Evolutionary conservation across 2,797 vertebrate genomes (phyloP), one percentile per base, ranked within the genome.

Genomic region (Aeoliscus strigatus): DNA sequence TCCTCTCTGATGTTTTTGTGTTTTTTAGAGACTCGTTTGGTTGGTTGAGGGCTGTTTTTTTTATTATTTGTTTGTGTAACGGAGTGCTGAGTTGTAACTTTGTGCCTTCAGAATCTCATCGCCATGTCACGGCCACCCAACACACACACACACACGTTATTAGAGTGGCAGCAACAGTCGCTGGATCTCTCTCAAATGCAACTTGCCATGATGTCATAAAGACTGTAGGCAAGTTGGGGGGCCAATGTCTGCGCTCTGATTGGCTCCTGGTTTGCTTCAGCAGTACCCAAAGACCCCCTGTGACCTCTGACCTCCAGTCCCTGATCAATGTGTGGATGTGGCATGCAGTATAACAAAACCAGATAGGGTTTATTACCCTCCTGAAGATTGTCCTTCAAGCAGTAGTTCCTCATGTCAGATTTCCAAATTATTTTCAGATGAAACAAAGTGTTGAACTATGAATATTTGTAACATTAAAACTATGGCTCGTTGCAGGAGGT

Each of bases 81-180:
- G 29, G 81, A 85, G 80, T 87, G 90, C 86, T 50, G 79, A 72
- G 70, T 73, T 30, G 35, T 59, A 74, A 81, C 75, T 80, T 73
- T 81, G 80, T 85, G 82, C 80, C 82, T 85, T 83, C 60, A 62
- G 72, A 75, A 75, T 71, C 70, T 79, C 58, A 43, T 48, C 21
- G 70, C 68, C 70, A 73, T 72, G 77, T 38, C 56, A 38, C 31
- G 77, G 77, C 77, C 67, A 82, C 85, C 54, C 30, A 18, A 45
- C 66, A 49, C 57, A 45, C 46, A 40, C 48, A 54, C 33, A 26
- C 36, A 50, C 51, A 47, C 27, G 26, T 12, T 26, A 38, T 15
- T 37, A 24, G 17, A 29, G 32, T 39, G 31, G 8, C 34, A 16
- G 34, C 37, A 35, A 51, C 32, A 36, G 25, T 25, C 23, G 13